Percentiles rank a stretch among this genome's conserved stretches.
These are phyloP conservation scores for Myiagra hebetior DNA, from an alignment of 2,113 vertebrate species.

Conservation along the genomic window DNA sequence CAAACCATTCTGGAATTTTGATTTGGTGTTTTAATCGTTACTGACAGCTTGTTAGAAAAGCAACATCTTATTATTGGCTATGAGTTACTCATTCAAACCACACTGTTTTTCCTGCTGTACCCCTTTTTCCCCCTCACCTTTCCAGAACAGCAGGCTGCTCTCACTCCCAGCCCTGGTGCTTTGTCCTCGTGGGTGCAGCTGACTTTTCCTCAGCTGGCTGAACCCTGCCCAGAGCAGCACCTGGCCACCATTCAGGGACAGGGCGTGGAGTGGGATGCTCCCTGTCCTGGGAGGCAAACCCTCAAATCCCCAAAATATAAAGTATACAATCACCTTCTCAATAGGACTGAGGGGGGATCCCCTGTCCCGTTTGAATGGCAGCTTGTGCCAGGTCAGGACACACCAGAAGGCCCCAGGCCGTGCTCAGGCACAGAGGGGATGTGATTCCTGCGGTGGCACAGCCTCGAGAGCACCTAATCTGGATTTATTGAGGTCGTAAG, in stretches of 20 bases:
- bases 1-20: neutral
- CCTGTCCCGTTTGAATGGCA: neutral
- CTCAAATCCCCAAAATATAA: neutral
- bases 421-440: neutral
- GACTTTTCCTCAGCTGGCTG: neutral
- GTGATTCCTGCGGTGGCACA: neutral
- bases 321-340: neutral
- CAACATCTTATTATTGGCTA: neutral
- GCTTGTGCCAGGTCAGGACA: neutral
- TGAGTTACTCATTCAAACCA: neutral
- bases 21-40: neutral
- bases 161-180: neutral
- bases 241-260: neutral
- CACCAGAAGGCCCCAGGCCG: neutral
- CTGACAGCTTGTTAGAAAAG: neutral
- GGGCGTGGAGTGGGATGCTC: neutral
- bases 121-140: neutral
- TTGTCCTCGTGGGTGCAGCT: rapidly evolving
- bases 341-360: too few relatives aligned
- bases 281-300: neutral
- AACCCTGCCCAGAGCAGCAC: neutral
- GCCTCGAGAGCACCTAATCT: slow-evolving; percentile 19
- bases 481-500: slow-evolving; percentile 49
- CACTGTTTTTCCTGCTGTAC: neutral
- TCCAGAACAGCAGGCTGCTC: neutral